These are phyloP conservation scores for Tetramorium parvispinum DNA, from an alignment of 1,140 invertebrate genomes.

Conservation along the genomic window DNA sequence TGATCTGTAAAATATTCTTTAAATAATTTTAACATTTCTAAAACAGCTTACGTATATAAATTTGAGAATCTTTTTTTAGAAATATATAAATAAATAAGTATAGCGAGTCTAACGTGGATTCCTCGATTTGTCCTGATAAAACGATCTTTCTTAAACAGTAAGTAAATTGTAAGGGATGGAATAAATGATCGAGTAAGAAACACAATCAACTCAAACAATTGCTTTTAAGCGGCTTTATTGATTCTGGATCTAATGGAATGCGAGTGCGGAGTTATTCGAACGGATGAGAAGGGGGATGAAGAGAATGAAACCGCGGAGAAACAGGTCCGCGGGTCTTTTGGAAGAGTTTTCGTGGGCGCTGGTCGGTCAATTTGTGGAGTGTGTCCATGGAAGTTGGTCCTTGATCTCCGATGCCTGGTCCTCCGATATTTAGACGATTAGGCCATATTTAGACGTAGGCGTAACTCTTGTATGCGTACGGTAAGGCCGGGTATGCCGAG, in stretches of 20 bases:
- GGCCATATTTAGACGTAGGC: background rate
- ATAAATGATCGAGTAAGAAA: background rate
- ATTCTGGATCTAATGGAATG: constrained; percentile 49
- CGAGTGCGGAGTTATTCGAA: constrained; percentile 28
- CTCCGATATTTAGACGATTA: background rate
- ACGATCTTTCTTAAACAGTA: background rate
- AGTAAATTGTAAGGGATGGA: background rate
- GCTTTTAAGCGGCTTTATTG: constrained; percentile 71
- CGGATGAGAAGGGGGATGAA: background rate
- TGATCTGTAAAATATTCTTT: background rate
- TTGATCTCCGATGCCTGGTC: background rate
- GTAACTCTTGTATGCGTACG: constrained; percentile 54
- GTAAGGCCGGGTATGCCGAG: constrained; percentile 40
- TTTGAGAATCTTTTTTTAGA: background rate
- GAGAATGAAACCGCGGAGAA: background rate
- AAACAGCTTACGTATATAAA: background rate
- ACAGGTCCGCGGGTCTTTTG: constrained; percentile 16
- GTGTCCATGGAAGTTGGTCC: constrained; percentile 9
- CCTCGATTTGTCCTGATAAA: background rate
- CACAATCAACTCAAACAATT: background rate
- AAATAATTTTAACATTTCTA: background rate
- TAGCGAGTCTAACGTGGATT: background rate
- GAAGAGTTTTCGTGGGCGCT: constrained; percentile 13
- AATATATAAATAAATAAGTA: background rate
- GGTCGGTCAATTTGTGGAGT: background rate